Evolutionary conservation across 1,140 invertebrate species (phyloP), one percentile per base, ranked within the genome.

Genomic region (Hypothenemus hampei): DNA sequence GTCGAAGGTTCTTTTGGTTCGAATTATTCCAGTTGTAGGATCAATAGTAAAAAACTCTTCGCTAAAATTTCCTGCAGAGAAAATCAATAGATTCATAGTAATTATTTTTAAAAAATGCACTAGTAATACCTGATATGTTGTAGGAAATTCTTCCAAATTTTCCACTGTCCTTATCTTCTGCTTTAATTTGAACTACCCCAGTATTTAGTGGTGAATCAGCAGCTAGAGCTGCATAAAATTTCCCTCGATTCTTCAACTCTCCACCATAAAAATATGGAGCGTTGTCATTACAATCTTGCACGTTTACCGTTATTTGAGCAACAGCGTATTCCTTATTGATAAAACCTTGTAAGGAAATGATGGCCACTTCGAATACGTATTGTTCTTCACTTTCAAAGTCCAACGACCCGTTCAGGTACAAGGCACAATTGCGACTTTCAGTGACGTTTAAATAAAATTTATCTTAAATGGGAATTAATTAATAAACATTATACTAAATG

Each of bases 251-350:
- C n/a, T n/a, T n/a, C n/a, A n/a, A n/a, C n/a, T 54, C 33, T 3
- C 37, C 33, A 24, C 47, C 52, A 54, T 60, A 61, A 68, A 94
- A 95, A 52, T 81, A 77, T 0, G 92, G 91, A 3, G 76, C 75
- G 67, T 94, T 93, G 65, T 95, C 91, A 65, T 95, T 95, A 1
- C 89, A 80, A 67, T 95, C 91, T 0, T 85, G 73, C 0, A 96
- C 83, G 60, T 88, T 85, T 3, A 96, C 80, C 55, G 86, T 86
- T 0, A 96, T 79, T 65, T 83, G 80, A 0, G 87, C 82, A 7
- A 78, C 78, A 60, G 84, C 86, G 46, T 81, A 79, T 7, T 83
- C 80, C 0, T 83, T 83, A 72, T 89, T 90, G 3, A 90, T 78
- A 4, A 87, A 76, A 8, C 87, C 88, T 19, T 84, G 80, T 11